Percentiles rank a stretch among this genome's conserved stretches.
Evolutionary conservation across 2,797 vertebrate genomes (phyloP).

Genomic region (Podarcis lilfordi): DNA sequence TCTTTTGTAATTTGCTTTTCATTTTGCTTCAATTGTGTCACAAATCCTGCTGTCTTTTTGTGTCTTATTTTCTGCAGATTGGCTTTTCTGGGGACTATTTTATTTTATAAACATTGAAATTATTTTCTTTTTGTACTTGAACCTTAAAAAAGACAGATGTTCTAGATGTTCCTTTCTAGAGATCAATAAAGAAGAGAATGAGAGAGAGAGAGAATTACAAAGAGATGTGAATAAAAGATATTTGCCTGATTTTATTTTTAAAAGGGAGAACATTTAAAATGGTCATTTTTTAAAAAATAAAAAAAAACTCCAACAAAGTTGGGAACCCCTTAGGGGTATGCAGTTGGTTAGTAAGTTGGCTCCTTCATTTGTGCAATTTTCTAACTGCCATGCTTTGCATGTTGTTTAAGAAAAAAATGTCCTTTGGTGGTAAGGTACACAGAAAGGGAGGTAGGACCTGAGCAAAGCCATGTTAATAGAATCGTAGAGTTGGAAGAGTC

Average conservation of each 20-base stretch:
- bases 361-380: background rate
- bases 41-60: slow-evolving; percentile 48
- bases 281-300: background rate
- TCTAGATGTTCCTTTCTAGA: background rate
- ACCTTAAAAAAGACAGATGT: background rate
- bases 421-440: too few relatives aligned
- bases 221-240: background rate
- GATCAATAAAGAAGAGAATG: background rate
- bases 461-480: background rate
- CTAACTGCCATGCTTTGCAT: background rate
- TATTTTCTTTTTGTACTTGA: background rate
- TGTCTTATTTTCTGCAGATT: slow-evolving; percentile 39
- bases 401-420: background rate
- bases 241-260: background rate
- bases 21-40: slow-evolving; percentile 52
- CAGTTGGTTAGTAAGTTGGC: background rate
- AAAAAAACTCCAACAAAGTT: background rate
- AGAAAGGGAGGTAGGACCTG: background rate
- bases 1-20: slow-evolving; percentile 66
- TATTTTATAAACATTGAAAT: background rate
- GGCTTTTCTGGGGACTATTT: background rate
- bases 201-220: background rate
- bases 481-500: too few relatives aligned
- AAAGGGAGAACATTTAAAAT: background rate
- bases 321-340: background rate